Conservation (phyloP, 2,797 vertebrate species). For the Pseudochirops corinnae region DNA sequence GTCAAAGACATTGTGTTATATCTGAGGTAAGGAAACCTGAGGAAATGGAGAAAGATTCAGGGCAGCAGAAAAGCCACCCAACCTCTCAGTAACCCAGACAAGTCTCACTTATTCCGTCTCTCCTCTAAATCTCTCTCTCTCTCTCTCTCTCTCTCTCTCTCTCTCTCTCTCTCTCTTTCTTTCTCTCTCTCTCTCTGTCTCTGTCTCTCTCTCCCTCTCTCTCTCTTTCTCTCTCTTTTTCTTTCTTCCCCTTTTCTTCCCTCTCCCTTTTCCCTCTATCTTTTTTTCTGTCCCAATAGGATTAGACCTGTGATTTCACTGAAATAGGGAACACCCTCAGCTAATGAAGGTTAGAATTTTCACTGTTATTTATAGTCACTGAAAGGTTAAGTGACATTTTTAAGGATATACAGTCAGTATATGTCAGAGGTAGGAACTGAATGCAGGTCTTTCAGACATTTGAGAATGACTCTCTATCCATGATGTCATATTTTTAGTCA, state of each 20-base stretch:
- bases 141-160: neutral
- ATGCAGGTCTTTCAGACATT: neutral
- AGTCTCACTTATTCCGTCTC: neutral
- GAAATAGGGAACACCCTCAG: neutral
- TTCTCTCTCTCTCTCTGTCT: neutral
- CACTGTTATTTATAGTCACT: neutral
- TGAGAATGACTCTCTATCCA: neutral
- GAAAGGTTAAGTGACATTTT: neutral
- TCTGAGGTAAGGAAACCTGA: neutral
- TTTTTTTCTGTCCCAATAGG: neutral
- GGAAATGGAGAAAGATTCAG: neutral
- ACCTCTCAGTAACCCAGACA: neutral
- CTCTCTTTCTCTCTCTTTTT: accelerated
- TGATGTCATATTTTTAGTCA: neutral
- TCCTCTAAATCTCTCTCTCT: neutral
- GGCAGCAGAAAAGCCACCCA: neutral
- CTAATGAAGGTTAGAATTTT: neutral
- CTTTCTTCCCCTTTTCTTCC: accelerated
- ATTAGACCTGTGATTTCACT: neutral
- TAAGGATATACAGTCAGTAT: neutral
- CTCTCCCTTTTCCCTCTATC: neutral
- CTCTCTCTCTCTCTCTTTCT: neutral
- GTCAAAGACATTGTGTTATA: neutral
- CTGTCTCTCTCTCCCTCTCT: too few relatives aligned
- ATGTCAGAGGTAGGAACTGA: neutral